A percentile compares a stretch with the other conserved stretches of the same genome.
Conservation (phyloP, 1,140 invertebrate genomes). For the Tetramorium parvispinum region DNA sequence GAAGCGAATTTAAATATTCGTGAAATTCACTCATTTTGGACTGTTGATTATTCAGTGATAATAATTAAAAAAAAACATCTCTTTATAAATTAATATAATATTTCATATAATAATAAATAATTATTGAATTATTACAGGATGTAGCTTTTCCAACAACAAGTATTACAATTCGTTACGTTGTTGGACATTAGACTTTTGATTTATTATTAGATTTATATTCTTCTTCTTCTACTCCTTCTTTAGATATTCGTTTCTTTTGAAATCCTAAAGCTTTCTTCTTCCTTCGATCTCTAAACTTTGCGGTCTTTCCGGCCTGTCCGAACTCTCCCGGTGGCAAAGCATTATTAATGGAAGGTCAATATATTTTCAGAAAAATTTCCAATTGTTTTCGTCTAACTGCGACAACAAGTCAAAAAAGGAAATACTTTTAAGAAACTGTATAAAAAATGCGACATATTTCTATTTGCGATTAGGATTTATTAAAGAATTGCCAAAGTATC, state of each 20-base stretch:
- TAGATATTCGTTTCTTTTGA: slow-evolving; percentile 3
- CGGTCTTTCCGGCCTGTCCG: neutral
- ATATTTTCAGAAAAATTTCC: neutral
- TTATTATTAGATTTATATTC: neutral
- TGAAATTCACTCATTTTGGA: neutral
- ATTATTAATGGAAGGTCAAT: neutral
- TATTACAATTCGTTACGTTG: neutral
- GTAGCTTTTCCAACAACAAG: neutral
- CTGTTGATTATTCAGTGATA: neutral
- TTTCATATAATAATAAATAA: neutral
- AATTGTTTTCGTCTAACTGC: neutral
- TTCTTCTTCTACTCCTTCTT: neutral
- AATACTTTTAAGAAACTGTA: neutral
- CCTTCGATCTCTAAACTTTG: neutral
- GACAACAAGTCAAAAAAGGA: too few relatives aligned
- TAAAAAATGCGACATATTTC: neutral
- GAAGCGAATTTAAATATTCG: too few relatives aligned
- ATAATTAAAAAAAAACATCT: neutral
- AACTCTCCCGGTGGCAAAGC: neutral
- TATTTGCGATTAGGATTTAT: neutral
- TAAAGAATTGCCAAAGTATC: too few relatives aligned
- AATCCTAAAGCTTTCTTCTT: neutral
- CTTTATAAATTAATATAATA: neutral
- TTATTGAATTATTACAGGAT: neutral
- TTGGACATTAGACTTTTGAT: neutral